Evolutionary conservation across 92 coral and sea anemone species (phyloP).

Genomic region (Actinernus sp.): DNA sequence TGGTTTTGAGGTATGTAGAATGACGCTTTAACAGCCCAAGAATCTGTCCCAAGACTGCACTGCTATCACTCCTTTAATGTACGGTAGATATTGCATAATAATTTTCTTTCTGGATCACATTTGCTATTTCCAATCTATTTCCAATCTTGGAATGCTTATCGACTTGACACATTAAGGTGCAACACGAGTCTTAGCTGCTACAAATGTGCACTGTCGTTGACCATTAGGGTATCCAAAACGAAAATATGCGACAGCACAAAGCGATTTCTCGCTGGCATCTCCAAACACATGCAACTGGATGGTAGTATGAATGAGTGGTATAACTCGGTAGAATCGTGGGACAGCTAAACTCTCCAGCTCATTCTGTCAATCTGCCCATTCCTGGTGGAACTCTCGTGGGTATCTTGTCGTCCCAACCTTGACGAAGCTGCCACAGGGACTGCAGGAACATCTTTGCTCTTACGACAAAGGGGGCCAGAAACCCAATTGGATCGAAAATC

Average conservation of each 20-base stretch:
- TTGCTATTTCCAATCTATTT: constrained; percentile 37
- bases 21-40: constrained; percentile 28
- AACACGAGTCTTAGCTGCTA: constrained; percentile 46
- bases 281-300: constrained; percentile 55
- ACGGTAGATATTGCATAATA: constrained; percentile 23
- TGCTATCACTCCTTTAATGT: constrained; percentile 54
- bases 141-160: constrained; percentile 49
- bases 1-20: constrained; percentile 23
- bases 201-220: constrained; percentile 16
- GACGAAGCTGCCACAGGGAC: constrained; percentile 44
- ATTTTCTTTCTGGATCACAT: constrained; percentile 28
- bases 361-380: constrained; percentile 43
- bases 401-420: constrained; percentile 34
- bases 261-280: constrained; percentile 56
- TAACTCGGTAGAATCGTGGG: constrained; percentile 41
- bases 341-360: constrained; percentile 32
- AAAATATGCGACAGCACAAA: constrained; percentile 41
- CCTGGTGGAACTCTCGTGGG: constrained; percentile 23
- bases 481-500: constrained; percentile 55
- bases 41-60: constrained; percentile 45
- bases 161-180: constrained; percentile 54
- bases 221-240: constrained; percentile 33
- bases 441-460: constrained; percentile 46
- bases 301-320: not conserved
- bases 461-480: constrained; percentile 53